These are phyloP conservation scores for Coregonus sp. DNA, from an alignment of 2,797 vertebrate species.

Conservation along the genomic window DNA sequence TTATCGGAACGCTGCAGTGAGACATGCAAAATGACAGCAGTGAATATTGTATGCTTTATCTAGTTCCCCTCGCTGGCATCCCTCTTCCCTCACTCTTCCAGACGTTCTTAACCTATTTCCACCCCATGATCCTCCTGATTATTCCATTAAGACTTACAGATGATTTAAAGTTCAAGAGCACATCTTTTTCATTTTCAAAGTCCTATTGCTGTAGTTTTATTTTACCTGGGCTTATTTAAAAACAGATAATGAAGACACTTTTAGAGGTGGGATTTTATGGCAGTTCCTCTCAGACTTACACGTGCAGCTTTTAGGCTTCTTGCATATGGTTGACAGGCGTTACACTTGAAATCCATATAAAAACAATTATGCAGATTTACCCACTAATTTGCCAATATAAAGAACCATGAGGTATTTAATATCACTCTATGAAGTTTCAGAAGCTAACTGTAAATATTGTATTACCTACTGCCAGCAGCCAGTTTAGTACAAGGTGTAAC, in stretches of 20 bases:
- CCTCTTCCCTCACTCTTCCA: not conserved
- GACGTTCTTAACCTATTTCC: slow-evolving; percentile 7
- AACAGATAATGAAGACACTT: not conserved
- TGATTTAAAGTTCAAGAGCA: not conserved
- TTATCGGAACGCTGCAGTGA: slow-evolving; percentile 1
- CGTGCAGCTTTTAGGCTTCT: not conserved
- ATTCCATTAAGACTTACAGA: not conserved
- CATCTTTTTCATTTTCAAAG: slow-evolving; percentile 4
- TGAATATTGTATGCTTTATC: not conserved
- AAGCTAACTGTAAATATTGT: not conserved
- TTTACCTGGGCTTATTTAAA: not conserved
- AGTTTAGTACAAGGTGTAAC: not conserved
- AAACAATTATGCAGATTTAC: not conserved
- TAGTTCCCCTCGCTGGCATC: not conserved
- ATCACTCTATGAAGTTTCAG: not conserved
- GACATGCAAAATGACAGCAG: not conserved
- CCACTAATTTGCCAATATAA: not conserved
- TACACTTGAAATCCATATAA: not conserved
- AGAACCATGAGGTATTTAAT: not conserved
- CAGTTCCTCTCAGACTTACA: not conserved
- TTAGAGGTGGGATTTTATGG: not conserved
- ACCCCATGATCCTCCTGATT: not conserved
- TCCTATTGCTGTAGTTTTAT: not conserved
- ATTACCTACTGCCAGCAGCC: not conserved
- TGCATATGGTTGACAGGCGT: not conserved